Conservation (phyloP, 1,140 invertebrate genomes). For the Helicorthomorpha holstii region DNA sequence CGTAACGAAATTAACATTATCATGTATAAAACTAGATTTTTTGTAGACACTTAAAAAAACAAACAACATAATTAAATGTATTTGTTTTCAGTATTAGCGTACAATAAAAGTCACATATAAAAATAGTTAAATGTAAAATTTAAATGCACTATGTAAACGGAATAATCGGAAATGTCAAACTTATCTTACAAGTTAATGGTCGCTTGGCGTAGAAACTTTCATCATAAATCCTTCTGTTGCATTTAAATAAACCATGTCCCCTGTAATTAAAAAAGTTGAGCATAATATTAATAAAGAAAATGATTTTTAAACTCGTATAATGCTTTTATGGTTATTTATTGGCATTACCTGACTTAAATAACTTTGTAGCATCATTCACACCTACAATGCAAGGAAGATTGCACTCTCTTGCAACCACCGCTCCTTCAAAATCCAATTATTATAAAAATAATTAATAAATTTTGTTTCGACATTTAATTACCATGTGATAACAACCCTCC, state of each 20-base stretch:
- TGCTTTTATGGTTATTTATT: background rate
- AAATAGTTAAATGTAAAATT: too few species aligned
- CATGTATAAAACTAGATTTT: too few species aligned
- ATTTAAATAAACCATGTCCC: background rate
- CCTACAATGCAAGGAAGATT: constrained; percentile 67
- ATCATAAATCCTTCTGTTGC: background rate
- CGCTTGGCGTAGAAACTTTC: background rate
- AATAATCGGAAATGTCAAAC: too few species aligned
- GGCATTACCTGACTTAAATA: constrained; percentile 43
- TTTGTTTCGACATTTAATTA: too few species aligned
- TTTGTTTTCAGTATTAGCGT: too few species aligned
- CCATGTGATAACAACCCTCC: constrained; percentile 72
- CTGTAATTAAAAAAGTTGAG: background rate
- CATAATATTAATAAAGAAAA: background rate
- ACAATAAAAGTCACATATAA: too few species aligned
- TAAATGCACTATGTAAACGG: too few species aligned
- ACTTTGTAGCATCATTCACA: constrained; percentile 41
- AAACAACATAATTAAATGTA: too few species aligned
- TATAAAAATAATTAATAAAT: background rate
- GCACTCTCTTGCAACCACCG: constrained; percentile 70
- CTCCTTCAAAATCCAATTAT: constrained; percentile 39
- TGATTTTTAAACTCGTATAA: background rate
- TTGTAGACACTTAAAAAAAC: too few species aligned
- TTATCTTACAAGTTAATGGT: too few species aligned
- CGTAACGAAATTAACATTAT: too few species aligned